Evolutionary conservation across 1,140 invertebrate species (phyloP), one percentile per base, ranked within the genome.

Genomic region (Eurosta solidaginis): DNA sequence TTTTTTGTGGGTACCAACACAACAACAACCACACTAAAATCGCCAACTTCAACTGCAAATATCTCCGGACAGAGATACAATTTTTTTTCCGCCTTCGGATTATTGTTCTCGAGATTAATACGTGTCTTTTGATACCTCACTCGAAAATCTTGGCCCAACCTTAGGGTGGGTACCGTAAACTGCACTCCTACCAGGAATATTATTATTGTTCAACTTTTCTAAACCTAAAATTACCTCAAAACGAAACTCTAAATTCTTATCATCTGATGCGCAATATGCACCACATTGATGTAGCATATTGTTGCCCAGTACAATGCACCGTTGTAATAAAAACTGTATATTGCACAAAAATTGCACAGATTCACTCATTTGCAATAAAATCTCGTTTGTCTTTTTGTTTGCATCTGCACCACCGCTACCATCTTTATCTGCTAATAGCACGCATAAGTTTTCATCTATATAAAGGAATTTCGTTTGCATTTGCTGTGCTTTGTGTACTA

Each of bases 401-500:
- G 14, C 22, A 68, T 33, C 20, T 25, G 14, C 6, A 7, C 22
- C n/a, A 9, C 44, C 44, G 27, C 20, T 47, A 17, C 27, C 42
- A 36, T 49, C 42, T 12, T 47, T 33, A 45, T 82, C 88, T 20
- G 76, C 47, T 75, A 52, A 68, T 42, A 74, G 78, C 10, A 73
- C 27, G 20, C 36, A 73, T 49, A 78, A 73, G 76, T 77, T 81
- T 74, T 80, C 76, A 84, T 63, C 81, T 86, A 85, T 91, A 89
- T 77, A 88, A 83, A 81, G 91, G 92, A 80, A 73, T 40, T 80
- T 77, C 47, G 44, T 29, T 85, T 91, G 94, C 88, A 90, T 91
- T 54, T 89, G 88, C 83, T 90, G 89, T 25, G 93, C 92, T 89
- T 95, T 93, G 78, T 88, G 84, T 85, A 92, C 91, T n/a, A 96